Percentiles rank a stretch among this genome's conserved stretches.
phyloP scores from a whole-genome alignment of 2,113 vertebrate genomes.

The Theristicus caerulescens region DNA sequence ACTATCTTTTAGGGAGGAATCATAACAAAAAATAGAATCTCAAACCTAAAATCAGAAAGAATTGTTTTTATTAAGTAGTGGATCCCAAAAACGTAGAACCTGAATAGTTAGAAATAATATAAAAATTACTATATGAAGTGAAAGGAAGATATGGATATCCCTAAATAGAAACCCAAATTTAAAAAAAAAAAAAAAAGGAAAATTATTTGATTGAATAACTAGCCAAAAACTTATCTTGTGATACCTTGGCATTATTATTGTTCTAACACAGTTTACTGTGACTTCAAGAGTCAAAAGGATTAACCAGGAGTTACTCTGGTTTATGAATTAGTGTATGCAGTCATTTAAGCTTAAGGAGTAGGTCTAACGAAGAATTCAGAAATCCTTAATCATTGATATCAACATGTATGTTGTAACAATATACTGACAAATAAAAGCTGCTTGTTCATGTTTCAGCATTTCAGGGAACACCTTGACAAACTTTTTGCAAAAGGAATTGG shows the following conservation, averaged over 20 bases:
- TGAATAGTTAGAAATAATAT: not conserved
- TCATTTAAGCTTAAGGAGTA: not conserved
- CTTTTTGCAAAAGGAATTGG: conserved; percentile 95
- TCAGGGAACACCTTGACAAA: conserved; percentile 93
- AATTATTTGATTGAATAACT: not conserved
- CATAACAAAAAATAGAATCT: not conserved
- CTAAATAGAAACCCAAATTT: not conserved
- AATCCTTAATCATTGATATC: not conserved
- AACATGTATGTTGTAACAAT: not conserved
- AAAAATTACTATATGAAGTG: not conserved
- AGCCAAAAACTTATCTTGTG: not conserved
- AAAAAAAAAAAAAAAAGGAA: not conserved
- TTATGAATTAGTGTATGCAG: not conserved
- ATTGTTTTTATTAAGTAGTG: not conserved
- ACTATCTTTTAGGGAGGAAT: not conserved
- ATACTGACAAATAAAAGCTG: not conserved
- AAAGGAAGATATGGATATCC: not conserved
- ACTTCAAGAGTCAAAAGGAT: not conserved
- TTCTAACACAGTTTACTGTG: not conserved
- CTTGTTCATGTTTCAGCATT: conserved; percentile 82
- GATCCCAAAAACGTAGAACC: not conserved
- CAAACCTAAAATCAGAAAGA: not conserved
- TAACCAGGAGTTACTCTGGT: not conserved
- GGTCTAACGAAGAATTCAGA: not conserved
- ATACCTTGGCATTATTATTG: not conserved